Evolutionary conservation across 2,113 vertebrate genomes (phyloP).

Genomic region (Paedocypris sp.): DNA sequence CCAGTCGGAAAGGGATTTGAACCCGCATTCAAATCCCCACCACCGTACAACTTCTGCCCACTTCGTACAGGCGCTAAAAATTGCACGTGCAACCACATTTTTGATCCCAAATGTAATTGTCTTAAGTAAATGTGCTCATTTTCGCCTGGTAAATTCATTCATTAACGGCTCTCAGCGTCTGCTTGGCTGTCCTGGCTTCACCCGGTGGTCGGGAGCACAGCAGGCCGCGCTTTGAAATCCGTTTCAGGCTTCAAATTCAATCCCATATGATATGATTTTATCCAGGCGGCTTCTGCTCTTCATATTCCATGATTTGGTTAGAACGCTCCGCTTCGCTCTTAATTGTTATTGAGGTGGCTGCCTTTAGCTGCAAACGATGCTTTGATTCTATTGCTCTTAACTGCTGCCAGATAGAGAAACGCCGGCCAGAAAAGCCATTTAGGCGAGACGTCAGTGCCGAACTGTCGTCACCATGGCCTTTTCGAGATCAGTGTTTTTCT

Average conservation of each 20-base stretch:
- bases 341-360: slow-evolving; percentile 34
- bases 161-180: no score
- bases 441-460: slow-evolving; percentile 8
- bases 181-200: slow-evolving; percentile 7
- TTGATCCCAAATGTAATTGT: no score
- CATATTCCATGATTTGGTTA: not conserved
- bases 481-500: not conserved
- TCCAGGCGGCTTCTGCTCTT: not conserved
- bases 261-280: not conserved
- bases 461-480: not conserved
- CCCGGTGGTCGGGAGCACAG: not conserved
- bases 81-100: no score
- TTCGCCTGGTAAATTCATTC: no score
- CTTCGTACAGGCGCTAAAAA: no score
- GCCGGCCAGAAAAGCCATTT: slow-evolving; percentile 29
- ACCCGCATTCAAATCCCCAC: no score
- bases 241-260: slow-evolving; percentile 3
- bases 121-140: no score
- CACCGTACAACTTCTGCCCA: no score
- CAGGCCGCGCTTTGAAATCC: slow-evolving; percentile 1
- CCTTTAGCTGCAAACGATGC: slow-evolving; percentile 16
- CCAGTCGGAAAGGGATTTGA: no score
- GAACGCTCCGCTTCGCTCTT: not conserved
- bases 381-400: slow-evolving; percentile 33
- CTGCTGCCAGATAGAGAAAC: slow-evolving; percentile 28